A percentile compares a stretch with the other conserved stretches of the same genome.
These are phyloP conservation scores for Psix sp. DNA, from an alignment of 1,140 invertebrate species.

Conservation along the genomic window DNA sequence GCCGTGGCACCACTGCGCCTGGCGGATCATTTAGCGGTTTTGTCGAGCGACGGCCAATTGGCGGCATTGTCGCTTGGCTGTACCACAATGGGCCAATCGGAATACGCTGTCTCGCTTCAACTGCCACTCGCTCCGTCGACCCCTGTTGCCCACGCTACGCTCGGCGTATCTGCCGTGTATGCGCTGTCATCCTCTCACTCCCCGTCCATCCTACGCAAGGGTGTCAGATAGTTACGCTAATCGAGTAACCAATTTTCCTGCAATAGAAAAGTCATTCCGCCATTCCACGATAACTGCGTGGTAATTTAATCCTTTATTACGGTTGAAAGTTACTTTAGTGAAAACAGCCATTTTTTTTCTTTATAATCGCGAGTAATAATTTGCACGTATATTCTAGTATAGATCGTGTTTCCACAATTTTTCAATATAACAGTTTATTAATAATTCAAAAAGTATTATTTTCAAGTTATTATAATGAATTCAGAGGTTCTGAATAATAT, in stretches of 20 bases:
- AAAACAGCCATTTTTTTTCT: constrained; percentile 35
- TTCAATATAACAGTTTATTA: too few species aligned
- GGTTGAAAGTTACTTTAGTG: constrained; percentile 29
- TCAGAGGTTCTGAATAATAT: too few species aligned
- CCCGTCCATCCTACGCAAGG: constrained; percentile 38
- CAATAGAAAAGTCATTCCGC: constrained; percentile 66
- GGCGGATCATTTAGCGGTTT: constrained; percentile 78
- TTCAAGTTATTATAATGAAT: too few species aligned
- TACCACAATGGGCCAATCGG: constrained; percentile 78
- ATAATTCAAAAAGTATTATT: too few species aligned
- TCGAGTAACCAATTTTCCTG: constrained; percentile 73
- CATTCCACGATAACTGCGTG: constrained; percentile 49
- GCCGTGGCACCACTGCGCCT: constrained; percentile 73
- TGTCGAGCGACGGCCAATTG: constrained; percentile 78
- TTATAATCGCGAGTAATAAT: constrained; percentile 7
- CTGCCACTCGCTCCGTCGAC: constrained; percentile 25
- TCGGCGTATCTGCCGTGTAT: constrained; percentile 46
- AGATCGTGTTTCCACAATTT: constrained; percentile 1
- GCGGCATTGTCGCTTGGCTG: constrained; percentile 77
- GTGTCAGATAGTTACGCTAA: constrained; percentile 72
- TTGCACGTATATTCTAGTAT: not conserved
- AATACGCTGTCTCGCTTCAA: constrained; percentile 71
- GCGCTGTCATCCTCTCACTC: constrained; percentile 10
- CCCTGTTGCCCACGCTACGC: constrained; percentile 36
- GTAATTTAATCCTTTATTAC: constrained; percentile 59